These are phyloP conservation scores for Heliconius melpomene DNA, from an alignment of 1,140 invertebrate genomes.

Conservation along the genomic window DNA sequence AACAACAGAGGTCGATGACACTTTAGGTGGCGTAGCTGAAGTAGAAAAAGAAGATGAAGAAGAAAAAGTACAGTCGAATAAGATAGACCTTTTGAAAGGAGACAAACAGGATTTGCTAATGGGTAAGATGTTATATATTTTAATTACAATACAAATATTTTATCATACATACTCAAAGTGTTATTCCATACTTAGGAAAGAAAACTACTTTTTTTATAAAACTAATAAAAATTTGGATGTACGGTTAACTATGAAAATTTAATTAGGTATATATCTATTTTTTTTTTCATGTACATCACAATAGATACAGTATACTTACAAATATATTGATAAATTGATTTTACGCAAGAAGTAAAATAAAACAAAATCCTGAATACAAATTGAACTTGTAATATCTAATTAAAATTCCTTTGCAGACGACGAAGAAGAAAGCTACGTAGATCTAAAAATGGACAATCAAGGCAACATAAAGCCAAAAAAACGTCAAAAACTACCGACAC, in stretches of 20 bases:
- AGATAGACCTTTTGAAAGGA: conserved; percentile 63
- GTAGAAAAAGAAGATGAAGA: conserved; percentile 44
- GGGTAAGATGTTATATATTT: conserved; percentile 48
- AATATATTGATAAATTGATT: no score
- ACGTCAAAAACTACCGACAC: conserved; percentile 30
- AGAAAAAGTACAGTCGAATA: conserved; percentile 52
- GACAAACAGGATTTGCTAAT: conserved; percentile 75
- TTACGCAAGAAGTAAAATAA: no score
- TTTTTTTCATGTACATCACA: no score
- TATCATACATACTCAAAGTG: no score
- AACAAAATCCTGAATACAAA: no score
- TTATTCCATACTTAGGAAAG: no score
- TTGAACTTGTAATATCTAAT: not conserved
- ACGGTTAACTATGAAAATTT: no score
- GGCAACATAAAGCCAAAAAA: conserved; percentile 67
- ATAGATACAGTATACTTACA: no score
- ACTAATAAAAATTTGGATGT: no score
- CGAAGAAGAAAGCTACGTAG: conserved; percentile 81
- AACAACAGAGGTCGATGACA: conserved; percentile 44
- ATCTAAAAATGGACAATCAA: conserved; percentile 75
- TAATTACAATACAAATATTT: no score
- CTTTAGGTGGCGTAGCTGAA: conserved; percentile 31
- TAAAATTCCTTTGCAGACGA: conserved; percentile 56
- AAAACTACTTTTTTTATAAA: no score
- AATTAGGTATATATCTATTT: no score